Evolutionary conservation across 2,797 vertebrate species (phyloP), one percentile per base, ranked within the genome.

Genomic region (Odontamblyopus rebecca): DNA sequence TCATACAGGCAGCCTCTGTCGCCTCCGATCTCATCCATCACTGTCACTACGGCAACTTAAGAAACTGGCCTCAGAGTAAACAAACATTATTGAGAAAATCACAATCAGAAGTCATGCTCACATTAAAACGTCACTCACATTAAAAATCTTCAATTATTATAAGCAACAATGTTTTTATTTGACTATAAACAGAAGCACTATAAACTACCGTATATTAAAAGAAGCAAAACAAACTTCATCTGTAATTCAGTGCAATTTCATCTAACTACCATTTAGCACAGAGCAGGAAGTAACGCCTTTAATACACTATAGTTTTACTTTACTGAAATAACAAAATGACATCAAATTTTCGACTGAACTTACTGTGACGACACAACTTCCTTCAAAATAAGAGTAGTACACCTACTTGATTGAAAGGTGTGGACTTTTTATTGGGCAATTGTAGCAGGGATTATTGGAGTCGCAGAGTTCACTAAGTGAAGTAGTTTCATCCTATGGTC

Each of bases 401-500:
- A 74, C 70, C 5, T 75, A 80, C 79, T 69, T 85, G 51, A 75
- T 83, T 79, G 9, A 76, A 76, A 84, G 76, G 77, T 74, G 81
- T 82, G 83, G 76, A 74, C 66, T 27, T 63, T 77, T 70, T 74
- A 54, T 82, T 79, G 18, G 56, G 67, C 70, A 82, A 82, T 86
- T 85, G 84, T 64, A 75, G 80, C 61, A 23, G 18, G 29, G 41
- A 74, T 77, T 76, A 81, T 77, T 79, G 68, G 71, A 75, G 59
- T 71, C 68, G 78, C 83, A 69, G 19, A 44, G 61, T 75, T 53
- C 74, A 67, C 41, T 70, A 77, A 85, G 71, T 77, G 84, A 79
- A 38, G 68, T 73, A 85, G 81, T 27, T 81, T 87, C 65, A 78
- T 86, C 70, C 73, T 63, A 72, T 72, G 71, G 81, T 89, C 75